A percentile compares a stretch with the other conserved stretches of the same genome.
Evolutionary conservation across 2,888 invertebrate genomes (phyloP).

Genomic region (Lathronympha strigana): DNA sequence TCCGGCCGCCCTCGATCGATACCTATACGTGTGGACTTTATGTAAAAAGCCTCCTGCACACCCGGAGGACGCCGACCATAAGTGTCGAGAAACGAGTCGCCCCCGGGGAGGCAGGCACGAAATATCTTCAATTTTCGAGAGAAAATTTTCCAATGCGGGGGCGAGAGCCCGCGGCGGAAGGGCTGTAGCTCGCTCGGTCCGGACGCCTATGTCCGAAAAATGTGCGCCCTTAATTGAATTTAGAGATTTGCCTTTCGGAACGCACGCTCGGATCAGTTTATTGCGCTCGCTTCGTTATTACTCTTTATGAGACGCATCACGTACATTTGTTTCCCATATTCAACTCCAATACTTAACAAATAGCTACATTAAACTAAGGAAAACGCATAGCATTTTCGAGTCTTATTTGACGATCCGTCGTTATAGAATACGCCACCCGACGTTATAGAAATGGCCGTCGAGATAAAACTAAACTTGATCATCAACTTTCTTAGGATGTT

Average conservation of each 20-base stretch:
- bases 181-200: constrained; percentile 70
- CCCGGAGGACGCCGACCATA: constrained; percentile 82
- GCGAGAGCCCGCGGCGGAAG: constrained; percentile 79
- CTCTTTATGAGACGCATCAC: constrained; percentile 57
- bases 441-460: too few species aligned
- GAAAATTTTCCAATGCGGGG: constrained; percentile 83
- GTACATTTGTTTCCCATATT: not conserved
- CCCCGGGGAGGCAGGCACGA: constrained; percentile 80
- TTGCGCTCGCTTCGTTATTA: constrained; percentile 69
- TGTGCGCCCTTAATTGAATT: constrained; percentile 82
- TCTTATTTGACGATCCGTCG: too few species aligned
- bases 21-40: constrained; percentile 84
- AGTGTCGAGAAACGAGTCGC: constrained; percentile 83
- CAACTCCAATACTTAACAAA: too few species aligned
- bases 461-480: too few species aligned
- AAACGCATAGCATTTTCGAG: too few species aligned
- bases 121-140: constrained; percentile 84
- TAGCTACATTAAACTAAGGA: too few species aligned
- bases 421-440: too few species aligned
- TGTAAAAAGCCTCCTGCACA: constrained; percentile 84
- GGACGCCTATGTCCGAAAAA: constrained; percentile 81
- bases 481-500: too few species aligned
- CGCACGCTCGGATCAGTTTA: constrained; percentile 69
- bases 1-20: constrained; percentile 82
- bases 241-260: constrained; percentile 81